Conservation (phyloP, 2,113 vertebrate species). For the Ariopsis seemanni region DNA sequence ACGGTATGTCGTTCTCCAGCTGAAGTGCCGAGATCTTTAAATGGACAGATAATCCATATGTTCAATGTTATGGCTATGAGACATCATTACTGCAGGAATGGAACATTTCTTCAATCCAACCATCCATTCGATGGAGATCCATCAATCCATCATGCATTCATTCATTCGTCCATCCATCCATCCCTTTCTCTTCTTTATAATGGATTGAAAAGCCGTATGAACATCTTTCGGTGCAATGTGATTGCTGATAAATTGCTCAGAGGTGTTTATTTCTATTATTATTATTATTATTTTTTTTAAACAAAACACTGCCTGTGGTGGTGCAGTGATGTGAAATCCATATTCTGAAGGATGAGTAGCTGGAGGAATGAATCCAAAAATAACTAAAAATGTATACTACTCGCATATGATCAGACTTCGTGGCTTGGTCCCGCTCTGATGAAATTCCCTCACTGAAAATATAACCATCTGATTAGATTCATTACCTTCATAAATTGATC, state of each 20-base stretch:
- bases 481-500: background rate
- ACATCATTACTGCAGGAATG: background rate
- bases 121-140: background rate
- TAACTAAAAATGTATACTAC: background rate
- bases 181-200: background rate
- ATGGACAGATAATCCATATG: conserved; percentile 4
- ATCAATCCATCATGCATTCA: background rate
- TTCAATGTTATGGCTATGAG: background rate
- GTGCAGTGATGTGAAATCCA: conserved; percentile 8
- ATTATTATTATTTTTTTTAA: background rate
- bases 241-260: background rate
- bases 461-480: background rate
- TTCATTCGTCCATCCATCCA: background rate
- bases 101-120: too few species aligned
- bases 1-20: background rate
- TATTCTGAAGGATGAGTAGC: background rate
- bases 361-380: background rate
- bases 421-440: background rate
- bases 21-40: background rate
- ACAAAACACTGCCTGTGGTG: background rate
- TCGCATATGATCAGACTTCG: background rate
- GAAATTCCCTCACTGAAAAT: background rate
- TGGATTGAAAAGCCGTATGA: background rate
- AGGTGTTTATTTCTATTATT: background rate
- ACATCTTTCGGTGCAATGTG: background rate